These are phyloP conservation scores for Dicycla oo DNA, from an alignment of 2,888 invertebrate genomes.

Conservation along the genomic window DNA sequence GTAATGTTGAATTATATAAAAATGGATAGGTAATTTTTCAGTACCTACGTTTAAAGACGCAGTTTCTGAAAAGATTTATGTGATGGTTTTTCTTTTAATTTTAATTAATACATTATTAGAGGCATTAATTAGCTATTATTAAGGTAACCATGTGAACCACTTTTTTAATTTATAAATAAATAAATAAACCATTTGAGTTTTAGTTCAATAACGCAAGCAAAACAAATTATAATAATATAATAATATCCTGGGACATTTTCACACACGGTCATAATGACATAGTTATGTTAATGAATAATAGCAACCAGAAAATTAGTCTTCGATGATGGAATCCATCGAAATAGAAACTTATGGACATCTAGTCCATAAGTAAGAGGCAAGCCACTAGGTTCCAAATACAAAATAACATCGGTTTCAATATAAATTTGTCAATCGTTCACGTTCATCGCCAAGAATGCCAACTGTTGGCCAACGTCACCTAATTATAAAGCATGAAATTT, in stretches of 20 bases:
- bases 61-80: neutral
- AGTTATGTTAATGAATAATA: conserved; percentile 4
- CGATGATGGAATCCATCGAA: neutral
- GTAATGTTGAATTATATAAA: neutral
- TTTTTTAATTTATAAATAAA: conserved; percentile 1
- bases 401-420: conserved; percentile 36
- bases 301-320: neutral
- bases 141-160: conserved; percentile 10
- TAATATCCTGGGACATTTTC: too few species aligned
- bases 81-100: neutral
- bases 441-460: conserved; percentile 40
- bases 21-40: neutral
- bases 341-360: conserved; percentile 17
- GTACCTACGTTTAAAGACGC: neutral
- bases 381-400: conserved; percentile 4
- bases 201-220: conserved; percentile 27
- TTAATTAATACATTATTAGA: neutral
- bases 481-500: conserved; percentile 63
- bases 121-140: neutral
- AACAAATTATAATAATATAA: conserved; percentile 1
- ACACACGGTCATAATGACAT: too few species aligned
- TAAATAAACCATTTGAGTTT: neutral
- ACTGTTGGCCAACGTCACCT: conserved; percentile 36
- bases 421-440: conserved; percentile 46
- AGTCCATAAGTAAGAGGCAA: conserved; percentile 9